Evolutionary conservation across 2,113 vertebrate species (phyloP), one percentile per base, ranked within the genome.

Genomic region (Nycticryphes semicollaris): DNA sequence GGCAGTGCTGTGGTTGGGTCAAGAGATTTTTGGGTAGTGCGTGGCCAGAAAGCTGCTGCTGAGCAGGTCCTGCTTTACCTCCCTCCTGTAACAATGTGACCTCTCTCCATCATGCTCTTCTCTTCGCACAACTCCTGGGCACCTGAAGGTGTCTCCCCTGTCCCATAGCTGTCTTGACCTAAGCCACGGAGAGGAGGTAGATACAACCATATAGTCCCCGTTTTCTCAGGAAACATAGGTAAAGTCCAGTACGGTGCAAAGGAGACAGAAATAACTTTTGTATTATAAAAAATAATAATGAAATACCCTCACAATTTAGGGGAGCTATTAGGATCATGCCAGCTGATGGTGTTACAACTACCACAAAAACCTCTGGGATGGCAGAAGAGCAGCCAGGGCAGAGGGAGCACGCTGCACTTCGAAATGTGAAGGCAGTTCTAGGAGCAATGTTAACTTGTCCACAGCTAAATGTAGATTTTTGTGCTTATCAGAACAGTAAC

Each of bases 1-100:
- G 1, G 21, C 41, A 28, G 68, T 5, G 28, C 21, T 57, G 43
- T 47, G 14, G 43, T 8, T 13, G 47, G 19, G 33, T 39, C 35
- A 25, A 31, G 33, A 2, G 3, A 5, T 48, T 76, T 76, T 37
- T 75, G 28, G 24, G 48, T 50, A 50, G 5, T 20, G 31, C 17
- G 3, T 0, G 9, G 66, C n/a, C 43, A 33, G 25, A 25, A 77
- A 63, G 60, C 21, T 48, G 39, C 66, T n/a, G 63, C 37, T 13
- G n/a, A 37, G n/a, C 51, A 35, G 63, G 47, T 3, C 37, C 35
- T 78, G 66, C n/a, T 35, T 25, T 50, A 0, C 48, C 23, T 43
- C 4, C 23, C 17, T n/a, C 24, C 2, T 0, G 2, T 3, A 24
- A 63, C 33, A 10, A 19, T 0, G 11, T 6, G 22, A 75, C 20